phyloP scores from a whole-genome alignment of 2,888 invertebrate species.

The Protophormia terraenovae region DNA sequence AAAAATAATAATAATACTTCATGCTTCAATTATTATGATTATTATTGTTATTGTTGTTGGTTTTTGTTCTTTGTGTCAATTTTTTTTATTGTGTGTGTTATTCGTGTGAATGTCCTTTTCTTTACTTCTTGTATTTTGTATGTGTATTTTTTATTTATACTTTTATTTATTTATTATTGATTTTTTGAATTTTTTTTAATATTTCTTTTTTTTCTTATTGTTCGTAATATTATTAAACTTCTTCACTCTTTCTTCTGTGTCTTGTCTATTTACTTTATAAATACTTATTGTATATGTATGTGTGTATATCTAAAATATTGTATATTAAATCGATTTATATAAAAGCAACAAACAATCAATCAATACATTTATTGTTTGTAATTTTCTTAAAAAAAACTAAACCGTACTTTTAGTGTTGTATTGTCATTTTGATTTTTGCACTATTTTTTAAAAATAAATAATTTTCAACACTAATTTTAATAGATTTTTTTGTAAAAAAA shows the following conservation, averaged over 20 bases:
- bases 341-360: slow-evolving; percentile 26
- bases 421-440: slow-evolving; percentile 67
- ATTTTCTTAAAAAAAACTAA: slow-evolving; percentile 54
- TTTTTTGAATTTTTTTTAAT: not conserved
- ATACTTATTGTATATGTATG: slow-evolving; percentile 39
- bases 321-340: slow-evolving; percentile 28
- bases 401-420: slow-evolving; percentile 47
- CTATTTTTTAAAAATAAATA: slow-evolving; percentile 67
- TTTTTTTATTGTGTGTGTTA: slow-evolving; percentile 14
- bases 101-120: slow-evolving; percentile 53
- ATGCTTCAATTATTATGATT: not conserved
- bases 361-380: slow-evolving; percentile 61
- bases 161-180: not conserved
- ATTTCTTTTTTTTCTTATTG: slow-evolving; percentile 25
- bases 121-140: slow-evolving; percentile 13
- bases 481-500: slow-evolving; percentile 31
- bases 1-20: no score
- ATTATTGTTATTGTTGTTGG: slow-evolving; percentile 37
- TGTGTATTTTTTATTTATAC: not conserved
- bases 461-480: slow-evolving; percentile 70
- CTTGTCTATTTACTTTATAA: slow-evolving; percentile 44
- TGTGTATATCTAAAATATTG: slow-evolving; percentile 37
- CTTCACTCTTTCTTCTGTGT: slow-evolving; percentile 49
- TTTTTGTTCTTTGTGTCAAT: not conserved
- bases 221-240: slow-evolving; percentile 45